These are phyloP conservation scores for Delichon dasypus DNA, from an alignment of 2,797 vertebrate species.

Conservation along the genomic window DNA sequence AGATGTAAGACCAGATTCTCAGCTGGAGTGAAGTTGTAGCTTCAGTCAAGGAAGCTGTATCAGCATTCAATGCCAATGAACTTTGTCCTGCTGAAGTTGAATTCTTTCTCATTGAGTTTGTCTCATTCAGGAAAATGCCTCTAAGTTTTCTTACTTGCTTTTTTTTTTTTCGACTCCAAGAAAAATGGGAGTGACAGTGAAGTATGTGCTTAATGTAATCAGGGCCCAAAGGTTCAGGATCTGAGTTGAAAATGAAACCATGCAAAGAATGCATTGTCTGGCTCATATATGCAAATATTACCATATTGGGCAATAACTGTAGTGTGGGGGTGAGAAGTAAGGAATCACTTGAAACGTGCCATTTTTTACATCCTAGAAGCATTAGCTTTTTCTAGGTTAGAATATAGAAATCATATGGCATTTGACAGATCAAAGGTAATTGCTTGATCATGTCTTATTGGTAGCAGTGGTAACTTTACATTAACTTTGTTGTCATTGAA, in stretches of 20 bases:
- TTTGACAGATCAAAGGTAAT: not conserved
- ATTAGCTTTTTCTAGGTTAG: not conserved
- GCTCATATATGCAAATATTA: not conserved
- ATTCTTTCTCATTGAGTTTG: not conserved
- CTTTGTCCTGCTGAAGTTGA: not conserved
- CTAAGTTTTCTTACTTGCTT: not conserved
- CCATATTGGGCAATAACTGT: conserved; percentile 1
- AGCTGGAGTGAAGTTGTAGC: not conserved
- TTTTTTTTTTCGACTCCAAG: not conserved
- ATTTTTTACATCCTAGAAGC: not conserved
- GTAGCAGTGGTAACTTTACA: not conserved
- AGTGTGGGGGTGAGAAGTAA: not conserved
- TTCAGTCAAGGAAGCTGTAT: not conserved
- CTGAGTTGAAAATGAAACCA: not conserved
- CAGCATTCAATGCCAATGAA: not conserved
- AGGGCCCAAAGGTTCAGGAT: not conserved
- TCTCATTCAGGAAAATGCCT: not conserved
- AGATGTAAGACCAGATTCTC: not conserved
- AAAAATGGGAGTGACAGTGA: not conserved
- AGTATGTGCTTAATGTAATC: not conserved
- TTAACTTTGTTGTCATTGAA: not conserved
- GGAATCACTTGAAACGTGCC: not conserved
- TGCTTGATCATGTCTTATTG: not conserved
- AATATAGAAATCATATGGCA: not conserved
- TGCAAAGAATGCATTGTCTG: not conserved